phyloP scores from a whole-genome alignment of 2,797 vertebrate species.

The Notoglanidium macrostoma region DNA sequence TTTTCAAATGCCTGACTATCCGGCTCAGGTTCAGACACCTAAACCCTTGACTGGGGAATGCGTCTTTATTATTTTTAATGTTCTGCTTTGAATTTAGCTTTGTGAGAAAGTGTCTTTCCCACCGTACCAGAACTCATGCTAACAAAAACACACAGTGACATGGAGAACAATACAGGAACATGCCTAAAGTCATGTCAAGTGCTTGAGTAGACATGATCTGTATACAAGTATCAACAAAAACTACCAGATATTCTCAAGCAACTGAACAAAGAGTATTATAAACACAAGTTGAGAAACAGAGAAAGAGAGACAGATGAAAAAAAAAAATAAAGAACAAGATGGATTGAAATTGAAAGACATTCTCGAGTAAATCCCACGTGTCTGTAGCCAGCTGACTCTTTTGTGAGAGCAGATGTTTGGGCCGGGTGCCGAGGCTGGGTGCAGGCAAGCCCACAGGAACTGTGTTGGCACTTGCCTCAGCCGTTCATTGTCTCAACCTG shows the following conservation, averaged over 20 bases:
- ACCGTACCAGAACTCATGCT: constrained; percentile 69
- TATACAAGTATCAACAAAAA: constrained; percentile 50
- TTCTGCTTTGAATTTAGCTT: constrained; percentile 33
- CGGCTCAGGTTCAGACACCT: constrained; percentile 31
- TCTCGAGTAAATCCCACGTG: constrained; percentile 78
- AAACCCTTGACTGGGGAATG: not conserved
- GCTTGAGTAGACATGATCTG: constrained; percentile 67
- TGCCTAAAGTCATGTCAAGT: constrained; percentile 67
- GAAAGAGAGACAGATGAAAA: constrained; percentile 6
- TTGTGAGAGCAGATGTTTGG: constrained; percentile 97
- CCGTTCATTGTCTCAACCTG: constrained; percentile 98
- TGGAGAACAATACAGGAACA: constrained; percentile 72
- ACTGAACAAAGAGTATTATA: constrained; percentile 29
- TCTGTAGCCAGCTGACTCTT: constrained; percentile 83
- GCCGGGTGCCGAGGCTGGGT: constrained; percentile 80
- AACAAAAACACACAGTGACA: constrained; percentile 69
- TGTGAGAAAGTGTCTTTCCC: constrained; percentile 37
- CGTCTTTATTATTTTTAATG: not conserved
- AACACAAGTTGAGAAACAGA: constrained; percentile 22
- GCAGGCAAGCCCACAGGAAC: constrained; percentile 75
- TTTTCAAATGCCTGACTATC: constrained; percentile 57
- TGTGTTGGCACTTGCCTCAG: constrained; percentile 91
- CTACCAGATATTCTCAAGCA: constrained; percentile 35
- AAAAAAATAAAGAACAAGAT: constrained; percentile 37
- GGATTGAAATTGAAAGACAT: constrained; percentile 63